Base-by-base conservation (phyloP, 2,113 vertebrate species). In the Rhegmatorhina hoffmannsi region DNA sequence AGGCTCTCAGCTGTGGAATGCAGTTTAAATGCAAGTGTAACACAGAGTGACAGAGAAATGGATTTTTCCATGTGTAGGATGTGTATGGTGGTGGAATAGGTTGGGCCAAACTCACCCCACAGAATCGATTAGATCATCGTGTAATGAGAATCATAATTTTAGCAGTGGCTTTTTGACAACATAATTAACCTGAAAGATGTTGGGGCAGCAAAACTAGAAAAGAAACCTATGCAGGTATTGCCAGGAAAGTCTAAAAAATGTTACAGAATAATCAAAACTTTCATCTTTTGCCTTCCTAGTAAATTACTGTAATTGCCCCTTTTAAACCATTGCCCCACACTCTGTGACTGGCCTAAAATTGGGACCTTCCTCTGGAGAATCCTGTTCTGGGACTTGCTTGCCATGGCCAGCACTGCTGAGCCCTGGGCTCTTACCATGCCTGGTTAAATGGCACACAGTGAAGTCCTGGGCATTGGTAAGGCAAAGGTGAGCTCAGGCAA, bases 121-220 rank as follows among this genome's bases (percentile, higher is more conserved):
- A 77, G 77, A 95, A 96, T 93, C 77, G 89, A 94, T 92, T 94
- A 95, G 67, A 72, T 75, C 89, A 77, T 96, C 53, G 5, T 74
- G 47, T 95, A 92, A 96, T 93, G 89, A 96, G 84, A 95, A 95
- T 73, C 91, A 93, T 89, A 29, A 87, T 94, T 95, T 94, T 49
- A 87, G 63, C 52, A 3, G 87, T 91, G 92, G 66, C 95, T 94
- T 85, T 94, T 86, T 72, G 87, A 94, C 94, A 97, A 78, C 58
- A n/a, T 90, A 95, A 97, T 97, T 97, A 97, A 96, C 79, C 82
- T 92, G 79, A 86, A 86, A 96, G 78, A 90, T 66, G 34, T 82
- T 21, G 85, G 95, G 86, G 86, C 78, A 83, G 16, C 84, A 56
- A 82, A 94, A 67, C 44, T 25, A 89, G 84, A 53, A 23, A 31